Conservation (phyloP, 2,797 vertebrate genomes). For the Brotula barbata region DNA sequence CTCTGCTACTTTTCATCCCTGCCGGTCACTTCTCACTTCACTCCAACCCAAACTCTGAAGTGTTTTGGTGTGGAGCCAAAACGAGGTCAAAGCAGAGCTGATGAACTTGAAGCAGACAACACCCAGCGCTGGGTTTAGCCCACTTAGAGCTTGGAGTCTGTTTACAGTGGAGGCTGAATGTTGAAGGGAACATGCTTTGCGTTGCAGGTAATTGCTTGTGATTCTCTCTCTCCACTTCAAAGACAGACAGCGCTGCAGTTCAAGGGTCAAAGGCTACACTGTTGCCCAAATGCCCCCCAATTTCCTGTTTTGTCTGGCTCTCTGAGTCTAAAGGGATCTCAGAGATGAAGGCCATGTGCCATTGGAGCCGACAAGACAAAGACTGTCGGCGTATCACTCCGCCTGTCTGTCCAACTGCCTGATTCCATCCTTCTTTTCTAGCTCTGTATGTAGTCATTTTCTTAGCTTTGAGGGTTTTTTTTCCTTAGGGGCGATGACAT, state of each 20-base stretch:
- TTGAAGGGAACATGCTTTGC: slow-evolving; percentile 73
- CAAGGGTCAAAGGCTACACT: slow-evolving; percentile 76
- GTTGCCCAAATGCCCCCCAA: slow-evolving; percentile 72
- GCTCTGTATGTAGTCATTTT: neutral
- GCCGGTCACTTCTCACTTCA: slow-evolving; percentile 15
- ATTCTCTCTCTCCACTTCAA: slow-evolving; percentile 78
- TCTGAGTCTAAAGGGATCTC: slow-evolving; percentile 48
- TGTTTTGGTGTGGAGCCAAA: slow-evolving; percentile 52
- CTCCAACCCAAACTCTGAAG: slow-evolving; percentile 14
- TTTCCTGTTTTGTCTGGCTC: slow-evolving; percentile 80
- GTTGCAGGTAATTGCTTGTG: slow-evolving; percentile 76
- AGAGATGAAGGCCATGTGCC: slow-evolving; percentile 51
- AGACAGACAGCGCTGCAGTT: slow-evolving; percentile 66
- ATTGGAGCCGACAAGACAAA: slow-evolving; percentile 48
- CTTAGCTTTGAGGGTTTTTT: neutral
- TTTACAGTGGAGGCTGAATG: slow-evolving; percentile 69
- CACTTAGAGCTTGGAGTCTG: slow-evolving; percentile 53
- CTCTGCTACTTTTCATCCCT: neutral
- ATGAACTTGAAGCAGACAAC: slow-evolving; percentile 56
- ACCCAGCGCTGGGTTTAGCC: slow-evolving; percentile 46
- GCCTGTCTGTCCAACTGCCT: neutral
- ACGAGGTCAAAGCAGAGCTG: slow-evolving; percentile 49
- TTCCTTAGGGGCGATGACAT: slow-evolving; percentile 14
- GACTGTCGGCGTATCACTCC: slow-evolving; percentile 9
- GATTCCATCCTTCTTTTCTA: neutral